A percentile compares a stretch with the other conserved stretches of the same genome.
These are phyloP conservation scores for Pleuronectes platessa DNA, from an alignment of 2,113 vertebrate species.

Conservation along the genomic window DNA sequence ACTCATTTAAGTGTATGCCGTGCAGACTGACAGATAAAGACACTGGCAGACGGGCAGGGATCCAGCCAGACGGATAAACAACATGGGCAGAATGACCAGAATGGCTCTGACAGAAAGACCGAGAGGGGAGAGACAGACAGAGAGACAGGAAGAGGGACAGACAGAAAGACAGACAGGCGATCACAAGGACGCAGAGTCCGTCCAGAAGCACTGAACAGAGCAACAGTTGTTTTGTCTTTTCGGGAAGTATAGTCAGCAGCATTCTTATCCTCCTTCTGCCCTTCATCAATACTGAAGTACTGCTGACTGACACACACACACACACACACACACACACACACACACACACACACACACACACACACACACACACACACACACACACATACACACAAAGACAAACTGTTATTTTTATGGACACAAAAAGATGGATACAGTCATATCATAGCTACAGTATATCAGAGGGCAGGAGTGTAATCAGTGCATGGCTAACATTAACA, in stretches of 20 bases:
- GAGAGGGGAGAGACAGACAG: not conserved
- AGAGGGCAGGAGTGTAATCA: no score
- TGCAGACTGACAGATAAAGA: constrained; percentile 31
- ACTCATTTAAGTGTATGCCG: not conserved
- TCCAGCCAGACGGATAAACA: constrained; percentile 46
- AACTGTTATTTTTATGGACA: not conserved
- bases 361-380: constrained; percentile 7
- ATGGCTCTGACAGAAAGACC: constrained; percentile 5
- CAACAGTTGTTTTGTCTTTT: constrained; percentile 45
- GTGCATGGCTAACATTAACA: no score
- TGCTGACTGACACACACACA: constrained; percentile 24
- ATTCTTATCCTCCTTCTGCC: constrained; percentile 67
- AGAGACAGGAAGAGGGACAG: not conserved
- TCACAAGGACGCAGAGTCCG: constrained; percentile 46
- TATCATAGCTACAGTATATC: no score
- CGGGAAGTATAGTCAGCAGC: constrained; percentile 49
- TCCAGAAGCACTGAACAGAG: constrained; percentile 58
- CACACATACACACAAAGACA: not conserved
- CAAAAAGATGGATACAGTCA: no score
- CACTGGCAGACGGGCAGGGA: constrained; percentile 3
- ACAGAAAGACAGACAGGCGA: constrained; percentile 9
- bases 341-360: not conserved
- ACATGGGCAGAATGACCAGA: constrained; percentile 19
- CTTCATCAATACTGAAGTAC: constrained; percentile 52
- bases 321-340: constrained; percentile 5